phyloP scores from a whole-genome alignment of 2,113 vertebrate species.

The Sakesphorus luctuosus region DNA sequence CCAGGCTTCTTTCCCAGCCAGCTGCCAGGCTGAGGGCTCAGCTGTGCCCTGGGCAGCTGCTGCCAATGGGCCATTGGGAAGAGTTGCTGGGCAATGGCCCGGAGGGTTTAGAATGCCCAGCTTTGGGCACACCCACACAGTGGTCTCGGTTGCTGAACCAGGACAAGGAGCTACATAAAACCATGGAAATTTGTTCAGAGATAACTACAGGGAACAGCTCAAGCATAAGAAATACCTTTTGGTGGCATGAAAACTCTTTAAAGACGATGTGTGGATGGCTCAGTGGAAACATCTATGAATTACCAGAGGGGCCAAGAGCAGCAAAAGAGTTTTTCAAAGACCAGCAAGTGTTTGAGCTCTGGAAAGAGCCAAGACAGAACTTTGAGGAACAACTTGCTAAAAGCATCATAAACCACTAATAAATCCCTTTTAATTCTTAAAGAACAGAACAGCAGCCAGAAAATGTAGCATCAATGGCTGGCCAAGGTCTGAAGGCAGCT shows the following conservation, averaged over 20 bases:
- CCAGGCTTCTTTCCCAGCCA: too few relatives aligned
- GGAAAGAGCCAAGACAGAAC: neutral
- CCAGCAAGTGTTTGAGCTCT: neutral
- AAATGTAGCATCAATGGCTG: neutral
- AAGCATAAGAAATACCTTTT: neutral
- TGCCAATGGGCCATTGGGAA: too few relatives aligned
- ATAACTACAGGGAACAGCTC: neutral
- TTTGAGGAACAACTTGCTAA: neutral
- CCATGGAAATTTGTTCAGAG: neutral
- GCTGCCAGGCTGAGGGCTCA: too few relatives aligned
- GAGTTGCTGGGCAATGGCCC: too few relatives aligned
- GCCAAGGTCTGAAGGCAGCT: neutral
- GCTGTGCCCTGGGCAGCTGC: too few relatives aligned
- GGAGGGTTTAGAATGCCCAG: too few relatives aligned
- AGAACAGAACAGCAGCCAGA: neutral
- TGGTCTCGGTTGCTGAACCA: too few relatives aligned
- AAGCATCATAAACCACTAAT: neutral
- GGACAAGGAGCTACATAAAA: neutral
- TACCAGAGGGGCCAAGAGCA: neutral
- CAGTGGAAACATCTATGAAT: neutral
- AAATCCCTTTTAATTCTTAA: neutral
- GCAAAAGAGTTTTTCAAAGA: neutral
- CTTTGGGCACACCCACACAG: too few relatives aligned
- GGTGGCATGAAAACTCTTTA: neutral
- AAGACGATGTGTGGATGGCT: neutral